Conservation (phyloP, 1,140 invertebrate genomes). For the Scylla paramamosain region DNA sequence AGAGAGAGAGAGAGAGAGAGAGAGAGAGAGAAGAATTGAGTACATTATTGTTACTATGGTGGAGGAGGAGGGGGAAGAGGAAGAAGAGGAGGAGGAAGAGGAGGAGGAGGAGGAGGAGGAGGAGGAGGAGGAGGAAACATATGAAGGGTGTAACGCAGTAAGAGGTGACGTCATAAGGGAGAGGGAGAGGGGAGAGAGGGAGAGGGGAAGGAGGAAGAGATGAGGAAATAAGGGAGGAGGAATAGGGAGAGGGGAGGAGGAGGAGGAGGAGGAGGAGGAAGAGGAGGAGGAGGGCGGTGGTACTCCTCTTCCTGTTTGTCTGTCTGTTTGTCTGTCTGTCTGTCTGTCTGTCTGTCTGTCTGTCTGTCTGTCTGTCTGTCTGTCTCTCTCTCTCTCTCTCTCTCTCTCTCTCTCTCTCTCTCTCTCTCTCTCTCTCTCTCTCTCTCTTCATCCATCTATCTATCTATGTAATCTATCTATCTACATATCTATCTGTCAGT, state of each 20-base stretch:
- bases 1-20: too few species aligned
- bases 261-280: not conserved
- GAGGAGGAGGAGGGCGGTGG: not conserved
- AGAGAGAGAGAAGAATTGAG: too few species aligned
- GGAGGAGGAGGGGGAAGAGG: too few species aligned
- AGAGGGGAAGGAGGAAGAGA: not conserved
- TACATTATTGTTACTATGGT: too few species aligned
- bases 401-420: not conserved
- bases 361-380: not conserved
- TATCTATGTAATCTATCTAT: too few species aligned
- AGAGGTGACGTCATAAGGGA: too few species aligned
- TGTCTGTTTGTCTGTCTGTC: not conserved
- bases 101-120: too few species aligned
- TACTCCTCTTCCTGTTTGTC: not conserved
- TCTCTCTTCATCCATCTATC: too few species aligned
- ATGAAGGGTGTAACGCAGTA: too few species aligned
- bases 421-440: not conserved
- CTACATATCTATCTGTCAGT: too few species aligned
- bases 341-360: not conserved
- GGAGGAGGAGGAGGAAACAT: too few species aligned
- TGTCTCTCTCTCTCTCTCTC: not conserved
- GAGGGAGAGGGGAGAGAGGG: not conserved
- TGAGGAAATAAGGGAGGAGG: not conserved
- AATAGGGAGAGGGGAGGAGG: not conserved
- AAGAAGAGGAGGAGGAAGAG: too few species aligned